These are phyloP conservation scores for Lepisosteus osseus DNA, from an alignment of 2,113 vertebrate species.

Conservation along the genomic window DNA sequence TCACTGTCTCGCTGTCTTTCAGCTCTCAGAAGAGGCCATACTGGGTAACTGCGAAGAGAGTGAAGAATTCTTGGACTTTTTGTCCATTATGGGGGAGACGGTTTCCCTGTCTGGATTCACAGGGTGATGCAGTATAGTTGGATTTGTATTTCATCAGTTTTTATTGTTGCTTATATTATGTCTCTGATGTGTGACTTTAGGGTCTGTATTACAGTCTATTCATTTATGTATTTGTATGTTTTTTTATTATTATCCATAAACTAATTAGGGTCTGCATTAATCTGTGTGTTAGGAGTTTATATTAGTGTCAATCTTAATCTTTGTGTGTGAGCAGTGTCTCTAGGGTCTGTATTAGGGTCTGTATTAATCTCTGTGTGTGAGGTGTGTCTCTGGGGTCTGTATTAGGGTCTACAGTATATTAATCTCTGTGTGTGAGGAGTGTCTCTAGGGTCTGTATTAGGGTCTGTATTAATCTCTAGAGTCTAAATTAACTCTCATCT, in stretches of 20 bases:
- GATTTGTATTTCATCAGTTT: too few relatives aligned
- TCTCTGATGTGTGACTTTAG: too few relatives aligned
- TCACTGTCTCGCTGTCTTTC: slow-evolving; percentile 31
- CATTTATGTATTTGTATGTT: too few relatives aligned
- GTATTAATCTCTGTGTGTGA: not conserved
- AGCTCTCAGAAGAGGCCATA: slow-evolving; percentile 84
- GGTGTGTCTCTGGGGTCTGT: too few relatives aligned
- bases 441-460: not conserved
- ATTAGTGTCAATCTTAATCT: not conserved
- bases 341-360: not conserved
- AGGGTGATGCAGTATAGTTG: slow-evolving; percentile 54
- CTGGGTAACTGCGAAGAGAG: slow-evolving; percentile 83
- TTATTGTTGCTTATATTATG: too few relatives aligned
- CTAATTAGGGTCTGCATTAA: too few relatives aligned
- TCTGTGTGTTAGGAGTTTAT: too few relatives aligned
- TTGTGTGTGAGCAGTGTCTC: not conserved
- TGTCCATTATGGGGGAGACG: slow-evolving; percentile 79
- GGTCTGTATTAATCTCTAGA: too few relatives aligned
- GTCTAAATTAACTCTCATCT: not conserved
- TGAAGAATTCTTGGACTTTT: slow-evolving; percentile 76
- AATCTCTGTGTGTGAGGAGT: too few relatives aligned
- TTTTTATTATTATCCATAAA: too few relatives aligned
- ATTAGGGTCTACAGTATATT: too few relatives aligned
- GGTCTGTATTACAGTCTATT: too few relatives aligned
- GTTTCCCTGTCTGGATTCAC: slow-evolving; percentile 78